Conservation (phyloP, 2,888 invertebrate species). For the Dasypogon diadema region DNA sequence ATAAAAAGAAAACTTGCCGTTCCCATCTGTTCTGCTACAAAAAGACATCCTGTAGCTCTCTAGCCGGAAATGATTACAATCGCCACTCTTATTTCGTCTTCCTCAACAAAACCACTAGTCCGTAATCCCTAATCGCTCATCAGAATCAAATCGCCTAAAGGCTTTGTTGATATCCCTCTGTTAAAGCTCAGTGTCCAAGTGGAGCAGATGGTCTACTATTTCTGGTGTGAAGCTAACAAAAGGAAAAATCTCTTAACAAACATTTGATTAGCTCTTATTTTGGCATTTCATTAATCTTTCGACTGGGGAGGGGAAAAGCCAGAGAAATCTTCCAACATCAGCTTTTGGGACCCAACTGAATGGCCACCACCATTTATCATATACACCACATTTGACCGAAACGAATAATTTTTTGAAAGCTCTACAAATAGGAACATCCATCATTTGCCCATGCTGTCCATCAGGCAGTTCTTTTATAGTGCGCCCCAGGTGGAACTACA, state of each 20-base stretch:
- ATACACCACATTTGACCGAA: conserved; percentile 42
- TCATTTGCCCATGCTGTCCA: conserved; percentile 24
- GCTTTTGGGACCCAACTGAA: conserved; percentile 19
- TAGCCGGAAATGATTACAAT: conserved; percentile 29
- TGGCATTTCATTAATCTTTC: conserved; percentile 44
- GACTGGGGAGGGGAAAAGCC: conserved; percentile 4
- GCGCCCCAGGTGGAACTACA: conserved; percentile 28
- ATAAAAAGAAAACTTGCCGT: background rate
- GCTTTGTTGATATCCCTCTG: background rate
- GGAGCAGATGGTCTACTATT: conserved; percentile 17
- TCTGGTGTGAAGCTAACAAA: conserved; percentile 3
- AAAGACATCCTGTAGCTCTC: background rate
- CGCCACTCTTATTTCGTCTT: conserved; percentile 5
- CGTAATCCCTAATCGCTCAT: conserved; percentile 43
- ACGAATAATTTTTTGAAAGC: conserved; percentile 31
- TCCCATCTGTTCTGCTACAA: background rate
- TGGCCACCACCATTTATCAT: conserved; percentile 32
- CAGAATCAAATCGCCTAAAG: conserved; percentile 34
- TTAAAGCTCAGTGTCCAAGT: background rate
- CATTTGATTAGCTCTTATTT: conserved; percentile 48
- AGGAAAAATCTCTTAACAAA: conserved; percentile 46
- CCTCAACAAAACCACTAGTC: conserved; percentile 4
- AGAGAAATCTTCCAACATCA: background rate
- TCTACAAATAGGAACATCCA: conserved; percentile 40
- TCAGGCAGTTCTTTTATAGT: background rate